Conservation (phyloP, 1,140 invertebrate species). For the Caerostris darwini region DNA sequence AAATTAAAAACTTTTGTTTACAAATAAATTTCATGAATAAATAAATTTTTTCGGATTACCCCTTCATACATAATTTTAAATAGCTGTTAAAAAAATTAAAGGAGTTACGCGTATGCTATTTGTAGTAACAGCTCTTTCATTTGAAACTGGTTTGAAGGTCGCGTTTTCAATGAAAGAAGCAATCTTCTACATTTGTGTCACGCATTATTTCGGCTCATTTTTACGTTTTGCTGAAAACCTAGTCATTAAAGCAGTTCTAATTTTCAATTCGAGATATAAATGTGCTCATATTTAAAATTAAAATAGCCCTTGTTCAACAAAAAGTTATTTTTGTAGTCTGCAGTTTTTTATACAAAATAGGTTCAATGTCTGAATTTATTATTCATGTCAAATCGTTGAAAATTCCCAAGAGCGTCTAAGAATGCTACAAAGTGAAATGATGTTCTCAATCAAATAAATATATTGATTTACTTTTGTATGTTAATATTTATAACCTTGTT, state of each 20-base stretch:
- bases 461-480: too few relatives aligned
- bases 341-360: neutral
- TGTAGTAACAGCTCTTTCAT: slow-evolving; percentile 1
- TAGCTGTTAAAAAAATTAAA: neutral
- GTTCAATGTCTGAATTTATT: too few relatives aligned
- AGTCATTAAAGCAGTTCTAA: neutral
- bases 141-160: slow-evolving; percentile 17
- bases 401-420: too few relatives aligned
- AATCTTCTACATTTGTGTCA: neutral
- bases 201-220: neutral
- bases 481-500: too few relatives aligned
- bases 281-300: neutral
- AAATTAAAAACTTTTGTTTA: too few relatives aligned
- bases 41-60: neutral
- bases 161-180: neutral
- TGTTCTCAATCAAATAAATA: too few relatives aligned
- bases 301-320: neutral
- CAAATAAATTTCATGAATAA: too few relatives aligned
- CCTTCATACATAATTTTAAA: neutral
- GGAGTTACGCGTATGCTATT: slow-evolving; percentile 6
- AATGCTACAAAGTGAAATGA: too few relatives aligned
- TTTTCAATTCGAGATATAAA: slow-evolving; percentile 3
- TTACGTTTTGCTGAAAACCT: slow-evolving; percentile 6
- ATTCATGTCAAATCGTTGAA: too few relatives aligned
- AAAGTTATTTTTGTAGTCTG: neutral